These are phyloP conservation scores for Sebastolobus alascanus DNA, from an alignment of 2,797 vertebrate species.

Conservation along the genomic window DNA sequence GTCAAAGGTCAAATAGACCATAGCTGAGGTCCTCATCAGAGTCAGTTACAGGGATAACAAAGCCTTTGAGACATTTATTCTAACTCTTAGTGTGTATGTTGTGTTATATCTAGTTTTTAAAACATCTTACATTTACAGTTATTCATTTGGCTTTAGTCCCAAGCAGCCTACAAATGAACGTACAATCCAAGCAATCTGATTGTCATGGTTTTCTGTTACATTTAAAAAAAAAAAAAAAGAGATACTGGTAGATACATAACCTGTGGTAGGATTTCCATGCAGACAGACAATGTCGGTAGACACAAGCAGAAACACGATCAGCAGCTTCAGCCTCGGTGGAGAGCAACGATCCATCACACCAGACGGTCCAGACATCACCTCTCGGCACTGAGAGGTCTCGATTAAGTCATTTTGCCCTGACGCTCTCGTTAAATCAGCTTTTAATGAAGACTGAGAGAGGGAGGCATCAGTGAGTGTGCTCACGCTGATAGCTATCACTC, in stretches of 20 bases:
- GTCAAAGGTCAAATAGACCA: neutral
- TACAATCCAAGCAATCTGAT: neutral
- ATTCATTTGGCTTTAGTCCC: neutral
- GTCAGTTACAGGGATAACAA: neutral
- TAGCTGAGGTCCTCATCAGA: neutral
- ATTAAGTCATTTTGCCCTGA: neutral
- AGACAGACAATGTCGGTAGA: conserved; percentile 12
- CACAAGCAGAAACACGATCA: conserved; percentile 39
- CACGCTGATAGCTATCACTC: conserved; percentile 45
- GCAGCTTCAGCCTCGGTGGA: conserved; percentile 15
- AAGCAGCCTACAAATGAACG: neutral
- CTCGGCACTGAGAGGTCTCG: neutral
- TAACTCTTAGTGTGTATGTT: neutral
- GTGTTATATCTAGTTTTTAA: neutral
- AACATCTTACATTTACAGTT: neutral
- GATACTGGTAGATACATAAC: conserved; percentile 24
- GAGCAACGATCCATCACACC: conserved; percentile 30
- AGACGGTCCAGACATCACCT: neutral
- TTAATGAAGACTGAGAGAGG: conserved; percentile 18
- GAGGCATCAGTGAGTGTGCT: conserved; percentile 19
- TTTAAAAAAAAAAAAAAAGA: neutral
- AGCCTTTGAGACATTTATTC: neutral
- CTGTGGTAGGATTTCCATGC: conserved; percentile 49
- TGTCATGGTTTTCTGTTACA: neutral
- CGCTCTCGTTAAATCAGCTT: neutral